phyloP scores from a whole-genome alignment of 2,888 invertebrate species.

The Sceliomorpha sp. region DNA sequence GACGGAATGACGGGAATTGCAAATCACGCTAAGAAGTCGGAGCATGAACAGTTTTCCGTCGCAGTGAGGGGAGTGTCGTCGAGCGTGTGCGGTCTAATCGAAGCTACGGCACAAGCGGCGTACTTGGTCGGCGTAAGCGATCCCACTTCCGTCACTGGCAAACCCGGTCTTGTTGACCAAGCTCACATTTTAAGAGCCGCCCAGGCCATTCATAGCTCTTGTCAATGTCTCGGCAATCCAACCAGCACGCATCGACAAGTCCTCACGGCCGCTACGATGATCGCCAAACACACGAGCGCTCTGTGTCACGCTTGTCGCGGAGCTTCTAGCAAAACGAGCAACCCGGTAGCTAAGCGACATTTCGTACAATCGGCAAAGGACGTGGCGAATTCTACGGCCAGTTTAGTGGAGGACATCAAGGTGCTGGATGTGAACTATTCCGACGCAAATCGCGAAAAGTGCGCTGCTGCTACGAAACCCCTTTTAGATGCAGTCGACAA shows the following conservation, averaged over 20 bases:
- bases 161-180: conserved; percentile 93
- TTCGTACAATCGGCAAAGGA: conserved; percentile 99
- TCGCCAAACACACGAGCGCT: conserved; percentile 97
- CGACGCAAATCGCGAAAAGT: conserved; percentile 87
- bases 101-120: conserved; percentile 96
- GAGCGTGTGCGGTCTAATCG: conserved; percentile 94
- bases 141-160: conserved; percentile 92
- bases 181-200: conserved; percentile 93
- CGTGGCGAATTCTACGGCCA: conserved; percentile 97
- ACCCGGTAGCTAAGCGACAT: conserved; percentile 95
- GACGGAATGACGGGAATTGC: conserved; percentile 98
- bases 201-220: conserved; percentile 94
- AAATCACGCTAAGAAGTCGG: conserved; percentile 92
- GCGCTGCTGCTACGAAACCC: conserved; percentile 90
- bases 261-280: conserved; percentile 93
- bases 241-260: conserved; percentile 90
- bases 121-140: conserved; percentile 97
- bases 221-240: conserved; percentile 87
- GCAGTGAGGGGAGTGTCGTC: conserved; percentile 91
- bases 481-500: conserved; percentile 94
- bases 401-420: conserved; percentile 97
- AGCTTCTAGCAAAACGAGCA: conserved; percentile 94
- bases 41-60: conserved; percentile 91
- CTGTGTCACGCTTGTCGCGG: conserved; percentile 97
- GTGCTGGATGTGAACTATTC: conserved; percentile 91